Conservation (phyloP, 2,113 vertebrate species). For the Eulemur rufifrons region DNA sequence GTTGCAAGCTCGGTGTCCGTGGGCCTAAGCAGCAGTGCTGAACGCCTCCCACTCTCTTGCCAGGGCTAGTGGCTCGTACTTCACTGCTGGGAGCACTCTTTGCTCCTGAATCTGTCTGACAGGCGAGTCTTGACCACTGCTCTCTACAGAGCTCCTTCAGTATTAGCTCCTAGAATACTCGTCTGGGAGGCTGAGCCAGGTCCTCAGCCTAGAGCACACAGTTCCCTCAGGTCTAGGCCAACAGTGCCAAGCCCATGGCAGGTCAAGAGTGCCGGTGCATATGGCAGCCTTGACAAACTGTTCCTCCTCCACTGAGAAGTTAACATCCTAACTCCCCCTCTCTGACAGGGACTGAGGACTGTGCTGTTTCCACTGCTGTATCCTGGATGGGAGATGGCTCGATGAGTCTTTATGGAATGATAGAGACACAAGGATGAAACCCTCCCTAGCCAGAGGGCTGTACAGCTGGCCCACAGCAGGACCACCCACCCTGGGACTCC, state of each 20-base stretch:
- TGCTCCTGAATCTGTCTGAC: neutral
- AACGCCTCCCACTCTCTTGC: no score
- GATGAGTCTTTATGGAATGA: neutral
- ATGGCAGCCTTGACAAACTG: neutral
- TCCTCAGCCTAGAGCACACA: neutral
- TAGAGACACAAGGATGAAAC: neutral
- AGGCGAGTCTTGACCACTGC: fast-evolving
- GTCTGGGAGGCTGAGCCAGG: neutral
- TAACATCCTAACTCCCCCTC: fast-evolving
- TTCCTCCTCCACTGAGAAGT: neutral
- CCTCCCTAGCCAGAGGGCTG: neutral
- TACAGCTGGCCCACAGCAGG: neutral
- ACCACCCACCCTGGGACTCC: neutral
- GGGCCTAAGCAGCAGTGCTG: neutral
- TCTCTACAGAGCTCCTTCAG: neutral
- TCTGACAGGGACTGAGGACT: neutral
- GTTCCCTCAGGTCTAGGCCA: neutral
- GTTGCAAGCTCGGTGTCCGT: neutral
- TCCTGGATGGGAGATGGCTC: neutral
- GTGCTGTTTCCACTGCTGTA: no score
- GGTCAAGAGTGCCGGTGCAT: neutral
- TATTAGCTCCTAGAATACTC: neutral
- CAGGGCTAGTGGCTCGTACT: neutral
- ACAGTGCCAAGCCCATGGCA: fast-evolving
- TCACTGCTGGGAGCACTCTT: neutral